These are phyloP conservation scores for Ophioninae sp. DNA, from an alignment of 2,888 invertebrate species.

Conservation along the genomic window DNA sequence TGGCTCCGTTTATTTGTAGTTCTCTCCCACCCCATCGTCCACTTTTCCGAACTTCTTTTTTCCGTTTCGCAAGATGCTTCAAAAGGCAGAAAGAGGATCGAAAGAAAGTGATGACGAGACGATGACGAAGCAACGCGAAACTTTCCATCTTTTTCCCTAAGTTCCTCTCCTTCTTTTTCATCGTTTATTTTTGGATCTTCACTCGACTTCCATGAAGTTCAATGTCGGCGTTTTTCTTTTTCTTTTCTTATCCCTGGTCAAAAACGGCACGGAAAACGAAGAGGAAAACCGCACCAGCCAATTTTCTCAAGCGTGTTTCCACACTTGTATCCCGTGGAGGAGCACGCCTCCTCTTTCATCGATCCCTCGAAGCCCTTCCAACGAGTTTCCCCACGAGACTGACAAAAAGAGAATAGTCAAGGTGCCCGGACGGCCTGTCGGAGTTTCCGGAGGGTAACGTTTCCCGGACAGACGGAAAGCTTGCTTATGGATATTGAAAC, in stretches of 20 bases:
- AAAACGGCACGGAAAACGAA: background rate
- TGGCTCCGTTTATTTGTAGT: no score
- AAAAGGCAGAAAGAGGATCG: no score
- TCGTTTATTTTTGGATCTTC: no score
- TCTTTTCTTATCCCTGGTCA: background rate
- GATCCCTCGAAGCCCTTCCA: slow-evolving; percentile 10
- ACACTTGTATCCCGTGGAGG: background rate
- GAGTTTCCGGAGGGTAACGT: slow-evolving; percentile 8
- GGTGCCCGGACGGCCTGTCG: background rate
- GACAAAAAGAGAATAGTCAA: slow-evolving; percentile 29
- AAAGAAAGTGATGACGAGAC: no score
- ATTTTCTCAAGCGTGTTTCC: background rate
- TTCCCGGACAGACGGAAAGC: slow-evolving; percentile 6
- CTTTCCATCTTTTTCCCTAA: no score
- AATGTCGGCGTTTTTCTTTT: background rate
- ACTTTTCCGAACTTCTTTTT: no score
- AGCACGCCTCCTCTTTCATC: background rate
- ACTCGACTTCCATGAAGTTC: background rate
- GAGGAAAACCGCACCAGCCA: background rate
- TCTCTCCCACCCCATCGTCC: no score
- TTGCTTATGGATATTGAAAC: background rate
- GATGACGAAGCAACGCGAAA: no score
- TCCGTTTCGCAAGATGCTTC: no score
- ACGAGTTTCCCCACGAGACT: slow-evolving; percentile 26
- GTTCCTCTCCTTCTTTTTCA: no score